Conservation (phyloP, 23 tunicate genomes). For the Halocynthia aurantium region DNA sequence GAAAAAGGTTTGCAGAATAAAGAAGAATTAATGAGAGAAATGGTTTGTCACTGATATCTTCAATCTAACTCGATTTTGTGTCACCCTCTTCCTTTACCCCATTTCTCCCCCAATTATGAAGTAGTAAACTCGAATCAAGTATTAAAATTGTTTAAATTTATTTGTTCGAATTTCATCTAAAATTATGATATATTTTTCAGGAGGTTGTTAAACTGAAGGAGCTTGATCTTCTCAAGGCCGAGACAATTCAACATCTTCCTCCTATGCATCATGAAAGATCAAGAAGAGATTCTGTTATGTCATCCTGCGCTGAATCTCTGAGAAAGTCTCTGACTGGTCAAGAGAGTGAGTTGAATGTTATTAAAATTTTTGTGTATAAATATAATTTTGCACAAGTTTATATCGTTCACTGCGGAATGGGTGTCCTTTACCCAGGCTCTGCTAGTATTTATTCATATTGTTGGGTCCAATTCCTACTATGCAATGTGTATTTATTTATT, state of each 20-base stretch:
- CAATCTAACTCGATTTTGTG: neutral
- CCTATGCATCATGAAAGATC: neutral
- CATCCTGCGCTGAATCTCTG: conserved; percentile 52
- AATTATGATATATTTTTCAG: neutral
- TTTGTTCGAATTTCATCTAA: too few species aligned
- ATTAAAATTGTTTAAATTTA: too few species aligned
- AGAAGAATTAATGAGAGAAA: conserved; percentile 45
- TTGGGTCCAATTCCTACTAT: too few species aligned
- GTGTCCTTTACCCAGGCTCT: too few species aligned
- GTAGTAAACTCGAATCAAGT: too few species aligned
- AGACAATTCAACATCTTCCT: neutral
- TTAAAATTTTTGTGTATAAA: too few species aligned
- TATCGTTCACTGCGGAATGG: too few species aligned
- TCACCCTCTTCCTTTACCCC: neutral
- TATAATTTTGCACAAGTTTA: too few species aligned
- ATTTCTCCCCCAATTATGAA: neutral
- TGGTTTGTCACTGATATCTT: conserved; percentile 19
- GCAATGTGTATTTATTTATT: too few species aligned
- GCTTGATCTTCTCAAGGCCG: conserved; percentile 33
- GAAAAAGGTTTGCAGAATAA: conserved; percentile 53
- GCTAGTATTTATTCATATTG: too few species aligned
- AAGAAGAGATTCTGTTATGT: conserved; percentile 21
- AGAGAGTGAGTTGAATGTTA: conserved; percentile 17
- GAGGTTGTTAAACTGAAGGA: conserved; percentile 37
- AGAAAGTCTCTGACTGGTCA: conserved; percentile 31